These are phyloP conservation scores for Papilio machaon DNA, from an alignment of 1,140 invertebrate species.

Conservation along the genomic window DNA sequence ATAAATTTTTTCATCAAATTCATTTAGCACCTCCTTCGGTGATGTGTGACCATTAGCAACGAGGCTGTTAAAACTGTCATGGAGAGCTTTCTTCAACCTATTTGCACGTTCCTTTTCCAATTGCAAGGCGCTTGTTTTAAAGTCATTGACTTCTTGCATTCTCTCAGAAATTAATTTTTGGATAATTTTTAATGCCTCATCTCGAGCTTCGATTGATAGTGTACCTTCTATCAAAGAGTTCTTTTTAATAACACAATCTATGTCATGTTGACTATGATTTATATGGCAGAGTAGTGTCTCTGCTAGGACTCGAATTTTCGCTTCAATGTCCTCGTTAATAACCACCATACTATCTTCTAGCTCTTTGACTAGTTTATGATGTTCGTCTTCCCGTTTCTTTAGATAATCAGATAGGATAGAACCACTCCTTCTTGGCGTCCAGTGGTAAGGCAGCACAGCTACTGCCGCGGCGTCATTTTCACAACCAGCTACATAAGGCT, in stretches of 20 bases:
- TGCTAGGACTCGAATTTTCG: slow-evolving; percentile 54
- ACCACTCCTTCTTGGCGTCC: slow-evolving; percentile 56
- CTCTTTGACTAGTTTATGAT: slow-evolving; percentile 48
- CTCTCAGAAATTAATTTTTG: slow-evolving; percentile 46
- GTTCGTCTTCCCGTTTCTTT: slow-evolving; percentile 55
- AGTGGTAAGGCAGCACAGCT: slow-evolving; percentile 58
- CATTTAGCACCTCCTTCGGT: slow-evolving; percentile 63
- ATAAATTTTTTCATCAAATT: slow-evolving; percentile 68
- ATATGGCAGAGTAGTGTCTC: slow-evolving; percentile 59
- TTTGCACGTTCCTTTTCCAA: slow-evolving; percentile 65
- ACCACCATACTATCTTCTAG: slow-evolving; percentile 45
- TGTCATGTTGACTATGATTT: slow-evolving; percentile 55
- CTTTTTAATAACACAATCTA: slow-evolving; percentile 53
- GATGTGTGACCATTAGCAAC: slow-evolving; percentile 56
- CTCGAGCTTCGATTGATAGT: slow-evolving; percentile 46
- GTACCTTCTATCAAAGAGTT: slow-evolving; percentile 16
- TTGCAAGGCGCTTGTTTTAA: slow-evolving; percentile 56
- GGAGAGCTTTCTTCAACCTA: slow-evolving; percentile 54
- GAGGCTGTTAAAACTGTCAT: slow-evolving; percentile 59
- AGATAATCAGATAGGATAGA: slow-evolving; percentile 62
- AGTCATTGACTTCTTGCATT: slow-evolving; percentile 51
- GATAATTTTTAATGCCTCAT: slow-evolving; percentile 52
- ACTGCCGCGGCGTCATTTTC: slow-evolving; percentile 62
- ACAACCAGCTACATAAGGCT: slow-evolving; percentile 47
- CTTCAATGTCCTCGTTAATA: slow-evolving; percentile 59